Conservation (phyloP, 1,140 invertebrate genomes). For the Hermatobates lingyangjiaoensis region DNA sequence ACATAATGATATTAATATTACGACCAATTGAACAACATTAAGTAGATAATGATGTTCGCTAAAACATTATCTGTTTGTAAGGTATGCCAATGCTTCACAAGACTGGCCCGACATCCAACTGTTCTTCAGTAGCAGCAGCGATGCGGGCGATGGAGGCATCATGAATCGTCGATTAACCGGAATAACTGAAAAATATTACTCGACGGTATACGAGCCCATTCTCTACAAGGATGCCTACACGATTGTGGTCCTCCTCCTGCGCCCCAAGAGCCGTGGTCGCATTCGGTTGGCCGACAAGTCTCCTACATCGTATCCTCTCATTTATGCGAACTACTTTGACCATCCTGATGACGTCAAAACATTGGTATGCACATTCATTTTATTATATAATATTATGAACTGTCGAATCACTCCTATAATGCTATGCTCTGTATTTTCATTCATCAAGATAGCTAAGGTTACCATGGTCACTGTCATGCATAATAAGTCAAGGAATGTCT, state of each 20-base stretch:
- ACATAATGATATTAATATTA: too few species aligned
- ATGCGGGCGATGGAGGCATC: conserved; percentile 54
- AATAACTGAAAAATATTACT: conserved; percentile 42
- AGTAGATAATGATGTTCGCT: too few species aligned
- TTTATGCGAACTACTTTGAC: conserved; percentile 62
- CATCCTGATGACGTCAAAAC: conserved; percentile 45
- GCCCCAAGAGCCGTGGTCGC: conserved; percentile 48
- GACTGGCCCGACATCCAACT: conserved; percentile 64
- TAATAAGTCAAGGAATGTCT: too few species aligned
- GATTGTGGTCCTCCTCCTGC: conserved; percentile 41
- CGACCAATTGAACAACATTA: too few species aligned
- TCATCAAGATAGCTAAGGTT: too few species aligned
- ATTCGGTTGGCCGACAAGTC: conserved; percentile 42
- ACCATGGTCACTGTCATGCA: too few species aligned
- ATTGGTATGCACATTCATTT: conserved; percentile 29
- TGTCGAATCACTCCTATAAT: too few species aligned
- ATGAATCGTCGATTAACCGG: conserved; percentile 43
- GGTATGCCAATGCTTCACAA: conserved; percentile 33
- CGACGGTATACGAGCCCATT: conserved; percentile 42
- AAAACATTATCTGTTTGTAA: too few species aligned
- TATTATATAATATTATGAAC: too few species aligned
- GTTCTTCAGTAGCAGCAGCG: conserved; percentile 45
- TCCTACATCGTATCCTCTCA: conserved; percentile 47
- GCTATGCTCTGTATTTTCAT: too few species aligned
- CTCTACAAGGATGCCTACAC: conserved; percentile 43